Percentiles rank a stretch among this genome's conserved stretches.
Evolutionary conservation across 2,888 invertebrate genomes (phyloP).

Genomic region (Abrostola tripartita): DNA sequence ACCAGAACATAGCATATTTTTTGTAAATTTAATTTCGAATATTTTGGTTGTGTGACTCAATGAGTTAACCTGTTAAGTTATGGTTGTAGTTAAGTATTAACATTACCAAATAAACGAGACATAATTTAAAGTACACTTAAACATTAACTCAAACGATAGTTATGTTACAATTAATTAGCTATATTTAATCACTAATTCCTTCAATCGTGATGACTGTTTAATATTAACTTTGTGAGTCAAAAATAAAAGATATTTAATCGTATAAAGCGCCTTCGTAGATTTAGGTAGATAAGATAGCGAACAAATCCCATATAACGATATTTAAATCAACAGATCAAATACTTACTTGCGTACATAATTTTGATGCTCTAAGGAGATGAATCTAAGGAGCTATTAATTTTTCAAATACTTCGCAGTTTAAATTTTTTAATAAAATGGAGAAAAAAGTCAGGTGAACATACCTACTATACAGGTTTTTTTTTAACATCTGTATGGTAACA

Average conservation of each 20-base stretch:
- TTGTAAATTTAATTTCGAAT: background rate
- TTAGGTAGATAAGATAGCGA: conserved; percentile 35
- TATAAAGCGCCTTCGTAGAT: conserved; percentile 51
- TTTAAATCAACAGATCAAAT: background rate
- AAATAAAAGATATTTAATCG: conserved; percentile 38
- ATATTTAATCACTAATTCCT: conserved; percentile 19
- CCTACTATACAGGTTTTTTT: no score
- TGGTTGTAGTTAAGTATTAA: conserved; percentile 25
- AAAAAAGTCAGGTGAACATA: no score
- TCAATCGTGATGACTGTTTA: conserved; percentile 13
- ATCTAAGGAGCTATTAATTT: no score
- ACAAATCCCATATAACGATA: background rate
- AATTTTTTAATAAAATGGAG: no score
- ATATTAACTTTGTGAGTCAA: conserved; percentile 13
- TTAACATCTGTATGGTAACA: no score
- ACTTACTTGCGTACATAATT: background rate
- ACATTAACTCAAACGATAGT: background rate
- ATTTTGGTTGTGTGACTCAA: conserved; percentile 40
- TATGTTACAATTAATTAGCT: conserved; percentile 10
- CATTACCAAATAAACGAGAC: conserved; percentile 10
- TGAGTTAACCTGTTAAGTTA: background rate
- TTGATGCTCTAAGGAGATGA: no score
- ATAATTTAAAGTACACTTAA: conserved; percentile 27
- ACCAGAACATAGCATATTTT: background rate
- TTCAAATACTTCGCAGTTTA: no score